Conservation (phyloP, 2,113 vertebrate species). For the Bombycilla garrulus region DNA sequence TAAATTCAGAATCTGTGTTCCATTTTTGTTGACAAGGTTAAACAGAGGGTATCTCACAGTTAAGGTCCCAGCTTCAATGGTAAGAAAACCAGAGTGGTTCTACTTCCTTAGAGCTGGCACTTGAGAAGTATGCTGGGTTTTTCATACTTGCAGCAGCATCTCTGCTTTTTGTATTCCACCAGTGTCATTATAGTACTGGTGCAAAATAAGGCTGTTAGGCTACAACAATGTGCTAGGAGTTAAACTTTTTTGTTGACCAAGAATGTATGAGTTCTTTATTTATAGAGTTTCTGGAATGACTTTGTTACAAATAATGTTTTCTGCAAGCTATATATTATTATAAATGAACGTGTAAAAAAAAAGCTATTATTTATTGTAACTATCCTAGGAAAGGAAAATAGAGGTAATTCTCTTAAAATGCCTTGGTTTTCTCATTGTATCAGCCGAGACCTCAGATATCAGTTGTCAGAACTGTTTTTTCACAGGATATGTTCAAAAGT, state of each 20-base stretch:
- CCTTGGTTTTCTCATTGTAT: neutral
- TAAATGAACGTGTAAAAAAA: neutral
- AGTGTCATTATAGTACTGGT: neutral
- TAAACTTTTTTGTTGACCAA: neutral
- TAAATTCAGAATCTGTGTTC: neutral
- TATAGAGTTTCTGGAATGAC: neutral
- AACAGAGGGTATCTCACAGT: neutral
- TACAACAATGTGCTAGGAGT: neutral
- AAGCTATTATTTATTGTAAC: neutral
- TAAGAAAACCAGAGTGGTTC: neutral
- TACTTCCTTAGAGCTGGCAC: neutral
- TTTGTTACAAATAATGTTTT: neutral
- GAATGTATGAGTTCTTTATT: neutral
- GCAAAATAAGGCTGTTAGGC: neutral
- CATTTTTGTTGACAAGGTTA: neutral
- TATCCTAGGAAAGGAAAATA: neutral
- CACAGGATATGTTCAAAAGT: neutral
- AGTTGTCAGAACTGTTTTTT: neutral
- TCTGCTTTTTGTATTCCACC: neutral
- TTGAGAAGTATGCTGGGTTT: neutral
- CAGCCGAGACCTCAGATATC: neutral
- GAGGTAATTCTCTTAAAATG: neutral
- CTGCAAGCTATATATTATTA: neutral
- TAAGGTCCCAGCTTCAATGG: neutral
- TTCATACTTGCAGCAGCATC: neutral